Conservation (phyloP, 2,888 invertebrate genomes). For the Galeruca laticollis region DNA sequence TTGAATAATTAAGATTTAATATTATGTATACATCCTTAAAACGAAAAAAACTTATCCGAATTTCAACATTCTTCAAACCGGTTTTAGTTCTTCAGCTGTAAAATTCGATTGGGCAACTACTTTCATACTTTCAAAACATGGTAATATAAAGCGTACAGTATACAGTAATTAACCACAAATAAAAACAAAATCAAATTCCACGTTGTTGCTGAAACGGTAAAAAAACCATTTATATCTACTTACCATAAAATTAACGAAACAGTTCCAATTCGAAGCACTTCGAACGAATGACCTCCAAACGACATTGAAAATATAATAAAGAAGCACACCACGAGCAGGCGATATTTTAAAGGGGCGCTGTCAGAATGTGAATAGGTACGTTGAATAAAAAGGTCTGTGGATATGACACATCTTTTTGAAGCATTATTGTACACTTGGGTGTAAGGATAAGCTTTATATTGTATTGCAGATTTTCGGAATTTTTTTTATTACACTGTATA, state of each 20-base stretch:
- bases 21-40: no score
- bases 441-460: no score
- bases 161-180: not conserved
- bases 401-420: conserved; percentile 2
- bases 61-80: not conserved
- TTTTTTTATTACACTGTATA: no score
- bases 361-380: not conserved
- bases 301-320: conserved; percentile 13
- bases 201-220: not conserved
- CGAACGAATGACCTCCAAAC: conserved; percentile 10
- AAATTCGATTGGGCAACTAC: not conserved
- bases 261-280: not conserved
- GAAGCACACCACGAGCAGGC: conserved; percentile 8
- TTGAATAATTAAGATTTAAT: no score
- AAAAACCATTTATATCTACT: not conserved
- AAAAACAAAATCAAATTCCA: not conserved
- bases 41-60: not conserved
- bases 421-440: conserved; percentile 1
- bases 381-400: conserved; percentile 12
- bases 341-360: conserved; percentile 17
- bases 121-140: conserved; percentile 1
- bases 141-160: not conserved
- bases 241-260: conserved; percentile 2
- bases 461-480: no score
- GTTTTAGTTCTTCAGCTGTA: not conserved